Evolutionary conservation across 1,140 invertebrate species (phyloP).

Genomic region (Cyclina sinensis): DNA sequence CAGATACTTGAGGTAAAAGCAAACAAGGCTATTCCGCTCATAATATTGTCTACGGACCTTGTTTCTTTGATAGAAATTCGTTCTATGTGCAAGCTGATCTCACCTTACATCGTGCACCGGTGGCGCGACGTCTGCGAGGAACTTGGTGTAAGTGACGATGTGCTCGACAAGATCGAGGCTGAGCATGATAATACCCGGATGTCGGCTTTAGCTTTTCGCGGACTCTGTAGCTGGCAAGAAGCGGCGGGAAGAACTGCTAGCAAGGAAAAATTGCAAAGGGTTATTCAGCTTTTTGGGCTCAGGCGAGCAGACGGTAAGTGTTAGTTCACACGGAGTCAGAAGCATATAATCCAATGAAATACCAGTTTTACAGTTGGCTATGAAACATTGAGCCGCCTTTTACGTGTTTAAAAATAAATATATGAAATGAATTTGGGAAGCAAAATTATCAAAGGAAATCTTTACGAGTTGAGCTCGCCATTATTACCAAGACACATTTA

Average conservation of each 20-base stretch:
- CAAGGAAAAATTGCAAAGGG: constrained; percentile 29
- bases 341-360: no score
- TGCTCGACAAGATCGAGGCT: constrained; percentile 32
- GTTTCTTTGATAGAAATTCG: constrained; percentile 45
- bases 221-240: constrained; percentile 47
- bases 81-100: constrained; percentile 23
- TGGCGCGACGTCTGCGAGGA: constrained; percentile 59
- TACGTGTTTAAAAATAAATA: no score
- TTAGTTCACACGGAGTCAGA: no score
- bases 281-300: constrained; percentile 3
- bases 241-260: constrained; percentile 10
- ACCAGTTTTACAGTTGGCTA: no score
- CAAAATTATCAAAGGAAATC: no score
- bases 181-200: neutral
- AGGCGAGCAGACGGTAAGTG: constrained; percentile 46
- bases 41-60: no score
- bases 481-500: no score
- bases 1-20: no score
- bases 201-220: constrained; percentile 49
- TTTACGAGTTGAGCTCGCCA: no score
- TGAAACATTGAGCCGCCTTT: no score
- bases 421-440: no score
- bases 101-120: constrained; percentile 51
- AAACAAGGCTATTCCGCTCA: no score
- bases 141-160: constrained; percentile 40